Conservation (phyloP, 2,888 invertebrate species). For the Dexiosoma caninum region DNA sequence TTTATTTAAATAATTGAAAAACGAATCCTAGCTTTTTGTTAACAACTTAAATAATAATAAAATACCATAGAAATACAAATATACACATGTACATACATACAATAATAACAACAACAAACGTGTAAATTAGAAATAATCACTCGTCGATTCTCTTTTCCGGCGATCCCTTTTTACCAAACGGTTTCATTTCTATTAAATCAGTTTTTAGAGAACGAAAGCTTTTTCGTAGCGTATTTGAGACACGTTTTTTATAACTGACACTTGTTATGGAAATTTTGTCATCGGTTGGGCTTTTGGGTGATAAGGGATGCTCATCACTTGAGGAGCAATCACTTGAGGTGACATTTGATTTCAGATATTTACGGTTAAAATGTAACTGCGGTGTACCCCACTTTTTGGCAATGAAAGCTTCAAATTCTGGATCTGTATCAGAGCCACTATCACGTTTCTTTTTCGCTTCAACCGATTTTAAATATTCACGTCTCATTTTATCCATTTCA, state of each 20-base stretch:
- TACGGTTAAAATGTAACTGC: constrained; percentile 75
- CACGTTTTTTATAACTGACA: constrained; percentile 73
- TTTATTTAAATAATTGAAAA: constrained; percentile 45
- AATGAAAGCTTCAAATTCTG: constrained; percentile 68
- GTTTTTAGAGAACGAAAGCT: constrained; percentile 74
- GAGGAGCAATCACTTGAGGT: constrained; percentile 67
- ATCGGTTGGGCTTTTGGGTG: constrained; percentile 56
- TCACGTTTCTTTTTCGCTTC: constrained; percentile 51
- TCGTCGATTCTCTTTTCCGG: constrained; percentile 64
- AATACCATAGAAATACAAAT: constrained; percentile 14
- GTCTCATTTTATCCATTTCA: constrained; percentile 61
- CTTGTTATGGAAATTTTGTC: constrained; percentile 72
- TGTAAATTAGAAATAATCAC: background rate
- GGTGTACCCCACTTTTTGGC: constrained; percentile 76
- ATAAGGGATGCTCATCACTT: constrained; percentile 58
- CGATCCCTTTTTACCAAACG: constrained; percentile 69
- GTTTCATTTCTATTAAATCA: constrained; percentile 72
- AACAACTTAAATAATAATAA: constrained; percentile 12
- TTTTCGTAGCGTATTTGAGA: constrained; percentile 71
- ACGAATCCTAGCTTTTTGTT: constrained; percentile 19
- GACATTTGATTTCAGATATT: constrained; percentile 69
- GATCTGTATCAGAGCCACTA: constrained; percentile 68
- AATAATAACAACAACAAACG: constrained; percentile 19
- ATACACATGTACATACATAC: constrained; percentile 7
- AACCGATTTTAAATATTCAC: constrained; percentile 52